Percentiles rank a stretch among this genome's conserved stretches.
These are phyloP conservation scores for Corythornis cristatus DNA, from an alignment of 2,113 vertebrate species.

Conservation along the genomic window DNA sequence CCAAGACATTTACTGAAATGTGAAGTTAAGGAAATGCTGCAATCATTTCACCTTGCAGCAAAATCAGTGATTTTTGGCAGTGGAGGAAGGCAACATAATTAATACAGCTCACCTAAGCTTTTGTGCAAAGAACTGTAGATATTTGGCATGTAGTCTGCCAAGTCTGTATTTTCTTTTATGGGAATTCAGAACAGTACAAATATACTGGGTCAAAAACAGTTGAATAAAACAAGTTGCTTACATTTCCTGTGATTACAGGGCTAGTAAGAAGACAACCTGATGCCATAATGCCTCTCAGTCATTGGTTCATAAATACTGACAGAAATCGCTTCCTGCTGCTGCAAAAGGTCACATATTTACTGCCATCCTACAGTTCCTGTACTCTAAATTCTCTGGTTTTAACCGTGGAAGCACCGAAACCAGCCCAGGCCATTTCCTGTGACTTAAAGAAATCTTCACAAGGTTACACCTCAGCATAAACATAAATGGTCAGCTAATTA, in stretches of 20 bases:
- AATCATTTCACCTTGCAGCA: neutral
- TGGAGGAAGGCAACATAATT: neutral
- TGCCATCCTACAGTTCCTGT: neutral
- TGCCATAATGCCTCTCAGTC: neutral
- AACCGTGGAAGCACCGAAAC: neutral
- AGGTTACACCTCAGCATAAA: neutral
- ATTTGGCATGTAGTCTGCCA: neutral
- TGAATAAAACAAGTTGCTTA: neutral
- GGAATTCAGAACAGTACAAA: neutral
- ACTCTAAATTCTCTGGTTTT: neutral
- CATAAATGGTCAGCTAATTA: neutral
- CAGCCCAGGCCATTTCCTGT: neutral
- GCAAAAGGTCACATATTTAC: neutral
- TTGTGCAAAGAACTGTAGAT: neutral
- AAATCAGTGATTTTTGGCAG: neutral
- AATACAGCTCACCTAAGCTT: neutral
- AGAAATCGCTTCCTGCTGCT: neutral
- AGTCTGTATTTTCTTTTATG: neutral
- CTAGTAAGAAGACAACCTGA: neutral
- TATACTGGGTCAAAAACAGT: neutral
- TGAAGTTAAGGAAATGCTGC: neutral
- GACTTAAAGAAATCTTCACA: neutral
- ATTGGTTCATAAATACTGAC: neutral
- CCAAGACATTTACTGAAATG: neutral
- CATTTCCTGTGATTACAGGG: neutral